Base-by-base conservation (phyloP, 2,797 vertebrate genomes). In the Thaleichthys pacificus region DNA sequence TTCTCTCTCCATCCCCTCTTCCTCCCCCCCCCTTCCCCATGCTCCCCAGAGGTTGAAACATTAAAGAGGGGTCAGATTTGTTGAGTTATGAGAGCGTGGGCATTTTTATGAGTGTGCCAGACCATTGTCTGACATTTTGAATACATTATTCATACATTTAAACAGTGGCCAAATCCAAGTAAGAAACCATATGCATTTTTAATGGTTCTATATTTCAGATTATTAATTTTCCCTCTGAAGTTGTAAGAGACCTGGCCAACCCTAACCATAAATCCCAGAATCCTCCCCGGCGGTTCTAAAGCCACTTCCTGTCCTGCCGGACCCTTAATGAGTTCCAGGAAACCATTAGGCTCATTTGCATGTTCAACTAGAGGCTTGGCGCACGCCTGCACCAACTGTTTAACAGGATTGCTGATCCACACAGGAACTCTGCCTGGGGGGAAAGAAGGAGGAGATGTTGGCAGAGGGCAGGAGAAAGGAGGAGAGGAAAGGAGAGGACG, bases 141-240 rank as follows among this genome's bases (percentile, higher is more conserved):
- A 80, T 84, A 70, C 73, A 81, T 78, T 74, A 82, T 74, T 66
- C 63, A 60, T 56, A 58, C 56, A 72, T 84, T 81, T 77, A 76
- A 71, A 72, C 61, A 57, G 58, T 57, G 70, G 42, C 65, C 60
- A 68, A 70, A 58, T 30, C 28, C 65, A 69, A 76, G 77, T 74
- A 62, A 68, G 66, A 26, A 80, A 64, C 81, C 81, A 81, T 81
- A 85, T 79, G 83, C 84, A 83, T 86, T 82, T 80, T 80, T 84
- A 82, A 86, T 81, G 68, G 80, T 77, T 80, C 82, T 80, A 83
- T 82, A 84, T 86, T 81, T 86, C 77, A 87, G 66, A 66, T 68
- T 74, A 82, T 72, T 77, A 64, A 76, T 84, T 83, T 61, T 68
- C 78, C 77, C 79, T 21, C 57, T 79, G 75, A 80, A 78, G 26